A percentile compares a stretch with the other conserved stretches of the same genome.
These are phyloP conservation scores for Lontra canadensis DNA, from an alignment of 2,113 vertebrate species.

Conservation along the genomic window DNA sequence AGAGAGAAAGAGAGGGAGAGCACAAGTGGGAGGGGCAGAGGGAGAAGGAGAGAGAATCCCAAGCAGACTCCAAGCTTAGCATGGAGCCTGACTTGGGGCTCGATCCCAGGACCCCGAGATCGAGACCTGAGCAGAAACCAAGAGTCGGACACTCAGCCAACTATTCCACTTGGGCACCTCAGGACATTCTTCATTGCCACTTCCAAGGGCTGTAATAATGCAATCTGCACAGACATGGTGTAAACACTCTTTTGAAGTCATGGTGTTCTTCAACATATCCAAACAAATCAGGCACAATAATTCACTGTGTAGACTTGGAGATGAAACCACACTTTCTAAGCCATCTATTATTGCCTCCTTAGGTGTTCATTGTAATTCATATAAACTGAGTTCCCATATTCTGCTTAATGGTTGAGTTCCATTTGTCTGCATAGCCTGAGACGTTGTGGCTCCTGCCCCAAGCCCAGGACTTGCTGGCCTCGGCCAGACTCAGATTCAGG, in stretches of 20 bases:
- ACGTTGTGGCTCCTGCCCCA: constrained; percentile 85
- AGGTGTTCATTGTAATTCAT: constrained; percentile 96
- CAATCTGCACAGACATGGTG: constrained; percentile 98
- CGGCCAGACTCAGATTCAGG: not conserved
- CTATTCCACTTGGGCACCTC: not conserved
- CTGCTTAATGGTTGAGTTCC: constrained; percentile 97
- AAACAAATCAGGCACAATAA: constrained; percentile 98
- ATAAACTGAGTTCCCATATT: constrained; percentile 98
- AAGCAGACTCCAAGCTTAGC: not conserved
- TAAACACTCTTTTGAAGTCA: constrained; percentile 98
- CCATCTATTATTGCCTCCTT: constrained; percentile 99
- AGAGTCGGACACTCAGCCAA: not conserved
- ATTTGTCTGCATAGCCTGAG: constrained; percentile 96
- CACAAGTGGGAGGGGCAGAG: not conserved
- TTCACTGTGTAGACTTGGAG: constrained; percentile 95
- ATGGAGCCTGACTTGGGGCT: not conserved
- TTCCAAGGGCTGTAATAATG: constrained; percentile 97
- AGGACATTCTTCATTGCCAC: constrained; percentile 73
- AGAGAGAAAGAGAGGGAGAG: not conserved
- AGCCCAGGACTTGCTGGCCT: not conserved
- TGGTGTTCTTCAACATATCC: constrained; percentile 99
- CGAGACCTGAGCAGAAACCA: not conserved
- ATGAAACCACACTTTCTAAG: constrained; percentile 97
- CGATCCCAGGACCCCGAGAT: not conserved
- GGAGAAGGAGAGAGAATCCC: not conserved